Evolutionary conservation across 2,888 invertebrate genomes (phyloP).

Genomic region (Cryptus armator): DNA sequence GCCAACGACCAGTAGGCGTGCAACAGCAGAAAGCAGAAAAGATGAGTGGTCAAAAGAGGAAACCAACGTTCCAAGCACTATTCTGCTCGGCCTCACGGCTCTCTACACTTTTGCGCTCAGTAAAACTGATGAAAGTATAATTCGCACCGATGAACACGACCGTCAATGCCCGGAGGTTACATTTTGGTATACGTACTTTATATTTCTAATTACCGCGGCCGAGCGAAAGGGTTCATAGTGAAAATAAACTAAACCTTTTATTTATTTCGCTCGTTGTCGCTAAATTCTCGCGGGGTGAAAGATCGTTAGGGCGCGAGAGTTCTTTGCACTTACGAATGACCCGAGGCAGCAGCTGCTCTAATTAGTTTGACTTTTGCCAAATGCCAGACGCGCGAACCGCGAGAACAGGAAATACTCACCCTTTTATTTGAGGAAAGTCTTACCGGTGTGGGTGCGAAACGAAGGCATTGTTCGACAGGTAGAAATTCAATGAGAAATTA

Average conservation of each 20-base stretch:
- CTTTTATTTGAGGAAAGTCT: slow-evolving; percentile 24
- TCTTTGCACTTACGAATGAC: slow-evolving; percentile 21
- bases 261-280: slow-evolving; percentile 9
- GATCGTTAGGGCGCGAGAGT: slow-evolving; percentile 7
- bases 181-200: slow-evolving; percentile 22
- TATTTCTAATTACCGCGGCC: slow-evolving; percentile 45
- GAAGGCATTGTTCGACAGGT: slow-evolving; percentile 8
- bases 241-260: slow-evolving; percentile 30
- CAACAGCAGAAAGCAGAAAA: slow-evolving; percentile 40
- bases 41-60: slow-evolving; percentile 61
- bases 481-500: slow-evolving; percentile 15
- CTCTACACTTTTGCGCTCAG: slow-evolving; percentile 15
- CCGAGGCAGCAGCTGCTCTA: slow-evolving; percentile 40
- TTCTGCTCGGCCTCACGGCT: slow-evolving; percentile 25
- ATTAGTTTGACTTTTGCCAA: slow-evolving; percentile 63
- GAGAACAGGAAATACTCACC: slow-evolving; percentile 46
- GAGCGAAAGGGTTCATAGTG: slow-evolving; percentile 22
- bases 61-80: slow-evolving; percentile 56
- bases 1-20: slow-evolving; percentile 21
- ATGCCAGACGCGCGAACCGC: slow-evolving; percentile 29
- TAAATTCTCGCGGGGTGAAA: slow-evolving; percentile 9
- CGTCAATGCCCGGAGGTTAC: not conserved
- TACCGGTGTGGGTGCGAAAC: not conserved
- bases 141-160: slow-evolving; percentile 48
- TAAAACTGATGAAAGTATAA: slow-evolving; percentile 16